Percentiles rank a stretch among this genome's conserved stretches.
These are phyloP conservation scores for Lipotes vexillifer DNA, from an alignment of 2,113 vertebrate genomes.

Conservation along the genomic window DNA sequence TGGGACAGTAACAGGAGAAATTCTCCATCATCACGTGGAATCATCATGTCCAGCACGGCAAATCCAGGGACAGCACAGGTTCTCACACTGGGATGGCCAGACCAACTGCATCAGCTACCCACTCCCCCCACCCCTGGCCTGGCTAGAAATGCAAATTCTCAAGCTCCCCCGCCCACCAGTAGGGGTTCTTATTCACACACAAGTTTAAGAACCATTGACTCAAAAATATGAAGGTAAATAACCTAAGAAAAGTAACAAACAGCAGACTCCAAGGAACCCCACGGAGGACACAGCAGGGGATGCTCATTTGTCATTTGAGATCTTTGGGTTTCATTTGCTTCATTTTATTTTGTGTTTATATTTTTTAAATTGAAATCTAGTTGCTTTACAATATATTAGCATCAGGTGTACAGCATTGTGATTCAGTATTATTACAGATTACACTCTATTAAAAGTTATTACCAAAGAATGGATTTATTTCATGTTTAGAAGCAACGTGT, in stretches of 20 bases:
- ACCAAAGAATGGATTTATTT: background rate
- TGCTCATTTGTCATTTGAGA: background rate
- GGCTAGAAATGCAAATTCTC: background rate
- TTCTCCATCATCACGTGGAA: background rate
- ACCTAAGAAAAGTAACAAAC: background rate
- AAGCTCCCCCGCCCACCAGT: background rate
- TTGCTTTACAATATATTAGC: background rate
- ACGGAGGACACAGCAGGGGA: no score
- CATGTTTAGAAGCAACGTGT: background rate
- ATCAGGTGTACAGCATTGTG: background rate
- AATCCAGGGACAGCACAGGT: rapidly evolving
- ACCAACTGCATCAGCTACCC: background rate
- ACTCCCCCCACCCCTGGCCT: no score
- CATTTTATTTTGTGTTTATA: background rate
- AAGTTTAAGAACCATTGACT: background rate
- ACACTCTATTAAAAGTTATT: background rate
- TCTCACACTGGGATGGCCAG: background rate
- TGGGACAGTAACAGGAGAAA: background rate
- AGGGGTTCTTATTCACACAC: no score
- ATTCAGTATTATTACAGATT: background rate
- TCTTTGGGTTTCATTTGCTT: background rate
- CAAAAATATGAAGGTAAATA: background rate
- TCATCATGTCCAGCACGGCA: background rate
- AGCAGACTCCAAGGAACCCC: background rate
- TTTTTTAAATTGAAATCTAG: background rate